Percentiles rank a stretch among this genome's conserved stretches.
phyloP scores from a whole-genome alignment of 2,797 vertebrate genomes.

The Lutjanus campechanus region DNA sequence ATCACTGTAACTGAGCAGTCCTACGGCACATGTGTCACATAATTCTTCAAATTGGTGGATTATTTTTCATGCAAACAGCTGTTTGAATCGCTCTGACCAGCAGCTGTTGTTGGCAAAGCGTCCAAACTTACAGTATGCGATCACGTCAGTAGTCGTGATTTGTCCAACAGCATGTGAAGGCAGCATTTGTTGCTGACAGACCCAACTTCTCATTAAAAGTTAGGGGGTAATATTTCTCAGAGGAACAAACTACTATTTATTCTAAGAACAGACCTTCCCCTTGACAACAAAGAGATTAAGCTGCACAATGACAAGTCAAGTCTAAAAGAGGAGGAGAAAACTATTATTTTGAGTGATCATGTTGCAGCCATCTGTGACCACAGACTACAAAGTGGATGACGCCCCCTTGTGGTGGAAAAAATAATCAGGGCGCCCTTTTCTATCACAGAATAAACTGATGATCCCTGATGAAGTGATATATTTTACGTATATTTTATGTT shows the following conservation, averaged over 20 bases:
- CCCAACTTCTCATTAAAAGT: background rate
- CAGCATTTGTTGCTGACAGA: slow-evolving; percentile 30
- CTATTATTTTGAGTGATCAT: background rate
- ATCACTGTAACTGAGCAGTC: background rate
- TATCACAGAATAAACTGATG: no score
- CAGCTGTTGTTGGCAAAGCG: slow-evolving; percentile 35
- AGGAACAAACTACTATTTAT: background rate
- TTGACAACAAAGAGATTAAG: background rate
- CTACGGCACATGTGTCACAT: background rate
- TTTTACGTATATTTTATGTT: no score
- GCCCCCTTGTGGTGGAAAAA: slow-evolving; percentile 66
- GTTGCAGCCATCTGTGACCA: background rate
- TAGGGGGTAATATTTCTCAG: background rate
- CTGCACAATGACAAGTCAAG: background rate
- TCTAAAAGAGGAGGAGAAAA: slow-evolving; percentile 4
- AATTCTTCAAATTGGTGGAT: background rate
- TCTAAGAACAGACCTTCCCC: background rate
- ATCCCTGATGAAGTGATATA: no score
- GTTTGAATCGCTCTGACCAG: slow-evolving; percentile 18
- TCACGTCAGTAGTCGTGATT: background rate
- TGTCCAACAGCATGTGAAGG: slow-evolving; percentile 19
- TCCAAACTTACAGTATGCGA: slow-evolving; percentile 4
- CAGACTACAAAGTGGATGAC: background rate
- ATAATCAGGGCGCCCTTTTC: no score
- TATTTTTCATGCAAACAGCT: slow-evolving; percentile 18